Conservation (phyloP, 2,113 vertebrate species). For the Caranx melampygus region DNA sequence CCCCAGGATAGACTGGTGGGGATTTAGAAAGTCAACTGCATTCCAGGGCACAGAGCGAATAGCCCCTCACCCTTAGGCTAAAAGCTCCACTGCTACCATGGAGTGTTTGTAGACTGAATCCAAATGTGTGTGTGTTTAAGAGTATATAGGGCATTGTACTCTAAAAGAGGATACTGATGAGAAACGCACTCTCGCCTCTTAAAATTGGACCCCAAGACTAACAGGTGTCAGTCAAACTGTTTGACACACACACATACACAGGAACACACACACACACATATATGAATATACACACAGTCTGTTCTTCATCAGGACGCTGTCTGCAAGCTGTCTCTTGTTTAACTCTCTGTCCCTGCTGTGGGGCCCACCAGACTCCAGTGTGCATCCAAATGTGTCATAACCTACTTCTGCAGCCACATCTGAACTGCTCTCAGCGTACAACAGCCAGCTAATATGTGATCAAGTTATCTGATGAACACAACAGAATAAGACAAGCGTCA, state of each 20-base stretch:
- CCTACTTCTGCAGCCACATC: slow-evolving; percentile 64
- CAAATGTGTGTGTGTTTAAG: slow-evolving; percentile 29
- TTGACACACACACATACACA: neutral
- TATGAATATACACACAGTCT: slow-evolving; percentile 20
- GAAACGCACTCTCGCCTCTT: slow-evolving; percentile 34
- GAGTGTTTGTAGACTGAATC: slow-evolving; percentile 20
- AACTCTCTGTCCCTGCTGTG: slow-evolving; percentile 39
- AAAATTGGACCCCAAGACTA: slow-evolving; percentile 46
- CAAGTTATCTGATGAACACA: slow-evolving; percentile 57
- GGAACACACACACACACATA: neutral
- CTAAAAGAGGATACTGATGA: slow-evolving; percentile 27
- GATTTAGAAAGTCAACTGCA: slow-evolving; percentile 81
- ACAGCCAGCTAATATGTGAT: slow-evolving; percentile 49
- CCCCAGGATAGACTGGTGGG: slow-evolving; percentile 77
- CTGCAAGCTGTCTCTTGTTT: slow-evolving; percentile 61
- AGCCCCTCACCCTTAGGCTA: slow-evolving; percentile 65
- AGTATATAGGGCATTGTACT: neutral
- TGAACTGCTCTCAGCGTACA: slow-evolving; percentile 38
- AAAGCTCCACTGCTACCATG: slow-evolving; percentile 27
- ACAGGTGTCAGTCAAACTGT: slow-evolving; percentile 64
- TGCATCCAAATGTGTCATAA: slow-evolving; percentile 72
- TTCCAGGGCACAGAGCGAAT: slow-evolving; percentile 72
- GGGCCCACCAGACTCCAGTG: slow-evolving; percentile 43
- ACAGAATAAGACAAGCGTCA: slow-evolving; percentile 25
- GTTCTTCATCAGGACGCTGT: slow-evolving; percentile 49